These are phyloP conservation scores for Nothobranchius furzeri DNA, from an alignment of 2,113 vertebrate species.

Conservation along the genomic window DNA sequence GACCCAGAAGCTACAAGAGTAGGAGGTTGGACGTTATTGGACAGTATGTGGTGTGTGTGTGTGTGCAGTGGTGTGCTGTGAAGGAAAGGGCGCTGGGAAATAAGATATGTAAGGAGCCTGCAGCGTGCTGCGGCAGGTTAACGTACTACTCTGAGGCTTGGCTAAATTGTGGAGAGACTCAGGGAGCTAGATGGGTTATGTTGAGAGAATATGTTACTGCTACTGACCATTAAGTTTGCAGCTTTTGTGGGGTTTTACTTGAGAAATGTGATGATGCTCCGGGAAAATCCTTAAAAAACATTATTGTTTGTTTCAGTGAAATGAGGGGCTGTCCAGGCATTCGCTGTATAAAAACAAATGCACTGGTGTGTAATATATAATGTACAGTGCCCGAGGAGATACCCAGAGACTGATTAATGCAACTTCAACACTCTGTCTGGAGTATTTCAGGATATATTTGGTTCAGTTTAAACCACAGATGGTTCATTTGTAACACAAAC, in stretches of 20 bases:
- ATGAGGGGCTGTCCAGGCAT: neutral
- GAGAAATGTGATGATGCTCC: slow-evolving; percentile 12
- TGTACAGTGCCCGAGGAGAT: neutral
- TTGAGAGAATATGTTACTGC: slow-evolving; percentile 57
- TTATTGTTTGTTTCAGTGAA: neutral
- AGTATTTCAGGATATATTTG: neutral
- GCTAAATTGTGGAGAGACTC: slow-evolving; percentile 73
- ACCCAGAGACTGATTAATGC: neutral
- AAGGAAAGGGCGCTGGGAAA: slow-evolving; percentile 58
- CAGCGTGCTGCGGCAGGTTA: slow-evolving; percentile 55
- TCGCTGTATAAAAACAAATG: slow-evolving; percentile 1
- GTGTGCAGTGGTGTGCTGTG: slow-evolving; percentile 33
- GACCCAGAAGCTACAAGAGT: slow-evolving; percentile 46
- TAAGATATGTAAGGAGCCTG: slow-evolving; percentile 54
- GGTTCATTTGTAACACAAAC: neutral
- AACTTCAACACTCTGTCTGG: neutral
- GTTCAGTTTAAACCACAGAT: neutral
- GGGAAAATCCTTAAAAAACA: slow-evolving; percentile 26
- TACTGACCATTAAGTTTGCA: slow-evolving; percentile 46
- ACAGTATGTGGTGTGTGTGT: slow-evolving; percentile 3
- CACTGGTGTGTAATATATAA: neutral
- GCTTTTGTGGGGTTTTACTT: slow-evolving; percentile 15
- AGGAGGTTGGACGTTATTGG: slow-evolving; percentile 50
- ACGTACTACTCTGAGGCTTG: slow-evolving; percentile 53
- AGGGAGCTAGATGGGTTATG: slow-evolving; percentile 66